phyloP scores from a whole-genome alignment of 2,888 invertebrate genomes.

The Stictocephala bisonia region DNA sequence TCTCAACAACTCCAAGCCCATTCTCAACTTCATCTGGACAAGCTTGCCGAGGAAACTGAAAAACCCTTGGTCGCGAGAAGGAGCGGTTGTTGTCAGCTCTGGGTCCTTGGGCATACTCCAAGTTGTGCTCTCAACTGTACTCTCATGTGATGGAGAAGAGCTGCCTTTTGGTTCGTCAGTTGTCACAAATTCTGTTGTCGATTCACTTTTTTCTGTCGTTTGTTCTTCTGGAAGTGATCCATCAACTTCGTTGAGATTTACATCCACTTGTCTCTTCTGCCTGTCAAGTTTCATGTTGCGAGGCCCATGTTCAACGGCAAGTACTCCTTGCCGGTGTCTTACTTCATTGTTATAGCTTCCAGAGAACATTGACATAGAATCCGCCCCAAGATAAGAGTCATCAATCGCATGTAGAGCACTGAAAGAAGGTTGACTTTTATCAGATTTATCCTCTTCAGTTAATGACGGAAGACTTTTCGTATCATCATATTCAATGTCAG shows the following conservation, averaged over 20 bases:
- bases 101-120: conserved; percentile 21
- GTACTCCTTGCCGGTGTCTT: conserved; percentile 50
- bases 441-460: conserved; percentile 54
- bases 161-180: conserved; percentile 5
- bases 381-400: conserved; percentile 19
- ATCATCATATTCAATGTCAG: conserved; percentile 41
- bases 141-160: conserved; percentile 3
- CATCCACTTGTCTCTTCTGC: conserved; percentile 46
- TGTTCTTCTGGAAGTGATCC: conserved; percentile 54
- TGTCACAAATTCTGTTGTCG: conserved; percentile 35
- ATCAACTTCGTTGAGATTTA: conserved; percentile 55
- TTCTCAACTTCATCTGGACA: conserved; percentile 75
- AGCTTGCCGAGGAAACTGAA: conserved; percentile 71
- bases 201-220: conserved; percentile 18
- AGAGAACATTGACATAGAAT: conserved; percentile 46
- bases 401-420: conserved; percentile 51
- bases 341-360: conserved; percentile 54
- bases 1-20: conserved; percentile 76
- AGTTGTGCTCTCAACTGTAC: conserved; percentile 43
- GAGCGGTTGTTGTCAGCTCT: conserved; percentile 16
- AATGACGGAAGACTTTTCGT: conserved; percentile 19
- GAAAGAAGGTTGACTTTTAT: conserved; percentile 56
- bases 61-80: conserved; percentile 60
- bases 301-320: conserved; percentile 66
- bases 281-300: conserved; percentile 61